Evolutionary conservation across 2,888 invertebrate species (phyloP), one percentile per base, ranked within the genome.

Genomic region (Macropis europaea): DNA sequence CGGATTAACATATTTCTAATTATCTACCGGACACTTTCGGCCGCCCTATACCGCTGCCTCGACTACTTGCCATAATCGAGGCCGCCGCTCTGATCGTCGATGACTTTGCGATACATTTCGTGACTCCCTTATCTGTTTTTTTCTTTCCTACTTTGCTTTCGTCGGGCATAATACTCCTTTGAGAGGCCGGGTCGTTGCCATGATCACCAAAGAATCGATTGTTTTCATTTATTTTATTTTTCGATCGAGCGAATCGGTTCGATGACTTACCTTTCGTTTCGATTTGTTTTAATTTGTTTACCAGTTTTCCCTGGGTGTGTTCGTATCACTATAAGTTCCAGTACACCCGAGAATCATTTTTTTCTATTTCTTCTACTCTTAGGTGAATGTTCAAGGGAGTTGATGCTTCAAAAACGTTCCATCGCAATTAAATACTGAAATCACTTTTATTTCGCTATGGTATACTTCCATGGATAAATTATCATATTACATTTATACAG

Each of bases 401-500:
- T n/a, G n/a, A n/a, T n/a, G n/a, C n/a, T n/a, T n/a, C n/a, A n/a
- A n/a, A 43, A 52, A 30, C 30, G 30, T 5, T 30, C 5, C 30
- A 30, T 6, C 5, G 9, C 30, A 9, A 24, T n/a, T 84, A 86
- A 88, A 86, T 89, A 89, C 87, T 88, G 87, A 89, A 89, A 89
- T 88, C 86, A 86, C 76, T 85, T 89, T 89, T 89, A 89, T 89
- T 89, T 86, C 81, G 80, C 87, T 87, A 86, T 87, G 83, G 84
- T 86, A 82, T 86, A 85, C 83, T 85, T 87, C 81, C 83, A 87
- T 86, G 86, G 88, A 88, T 89, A 87, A 89, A 88, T 88, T 88
- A 87, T 88, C 86, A 87, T 89, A 81, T 87, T 89, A 89, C 89
- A 89, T 88, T 89, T 89, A 88, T 89, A 89, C 88, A 88, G 82